Conservation (phyloP, 2,113 vertebrate genomes). For the Hassar affinis region DNA sequence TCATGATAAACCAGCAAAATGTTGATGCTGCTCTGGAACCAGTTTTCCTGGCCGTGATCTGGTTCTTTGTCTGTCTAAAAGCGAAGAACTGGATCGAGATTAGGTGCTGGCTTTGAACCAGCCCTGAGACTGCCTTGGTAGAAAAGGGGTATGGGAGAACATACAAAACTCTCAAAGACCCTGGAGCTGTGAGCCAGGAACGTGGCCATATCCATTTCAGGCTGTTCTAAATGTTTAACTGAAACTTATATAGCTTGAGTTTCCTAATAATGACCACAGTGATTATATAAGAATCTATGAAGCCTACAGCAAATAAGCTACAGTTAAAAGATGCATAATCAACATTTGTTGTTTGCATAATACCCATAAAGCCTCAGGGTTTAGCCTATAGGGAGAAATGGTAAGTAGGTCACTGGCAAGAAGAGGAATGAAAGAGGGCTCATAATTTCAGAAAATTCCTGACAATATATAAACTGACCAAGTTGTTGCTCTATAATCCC, state of each 20-base stretch:
- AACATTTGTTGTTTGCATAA: conserved; percentile 30
- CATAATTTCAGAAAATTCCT: conserved; percentile 14
- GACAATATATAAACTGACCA: conserved; percentile 33
- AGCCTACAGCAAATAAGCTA: not conserved
- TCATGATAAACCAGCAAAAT: too few species aligned
- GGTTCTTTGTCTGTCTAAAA: too few species aligned
- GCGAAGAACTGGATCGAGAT: too few species aligned
- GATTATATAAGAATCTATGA: not conserved
- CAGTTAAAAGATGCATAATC: conserved; percentile 7
- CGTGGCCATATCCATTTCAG: not conserved
- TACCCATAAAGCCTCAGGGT: conserved; percentile 16
- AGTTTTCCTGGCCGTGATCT: too few species aligned
- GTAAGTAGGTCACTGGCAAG: conserved; percentile 38
- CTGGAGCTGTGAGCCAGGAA: not conserved
- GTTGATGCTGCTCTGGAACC: too few species aligned
- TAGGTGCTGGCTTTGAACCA: too few species aligned
- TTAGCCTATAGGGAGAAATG: conserved; percentile 7
- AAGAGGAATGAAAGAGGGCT: not conserved
- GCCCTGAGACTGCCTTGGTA: too few species aligned
- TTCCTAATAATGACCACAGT: conserved; percentile 3
- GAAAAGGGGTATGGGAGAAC: too few species aligned
- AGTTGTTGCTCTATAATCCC: conserved; percentile 42
- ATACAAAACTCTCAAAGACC: not conserved
- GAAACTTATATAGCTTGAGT: not conserved
- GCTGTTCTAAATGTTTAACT: not conserved